phyloP scores from a whole-genome alignment of 2,797 vertebrate genomes.

The Myripristis murdjan region DNA sequence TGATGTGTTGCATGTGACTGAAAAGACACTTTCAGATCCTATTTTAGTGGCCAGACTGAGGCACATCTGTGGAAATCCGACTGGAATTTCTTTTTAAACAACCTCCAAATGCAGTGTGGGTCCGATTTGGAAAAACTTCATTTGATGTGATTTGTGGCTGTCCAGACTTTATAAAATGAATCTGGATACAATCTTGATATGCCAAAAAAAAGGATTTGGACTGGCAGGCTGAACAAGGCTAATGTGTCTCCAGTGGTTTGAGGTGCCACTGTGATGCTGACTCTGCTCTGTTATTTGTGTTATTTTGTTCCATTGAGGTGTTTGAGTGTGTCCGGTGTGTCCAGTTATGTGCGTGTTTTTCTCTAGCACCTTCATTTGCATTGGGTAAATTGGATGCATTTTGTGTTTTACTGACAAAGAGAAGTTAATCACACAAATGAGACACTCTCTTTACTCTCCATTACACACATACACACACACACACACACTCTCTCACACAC shows the following conservation, averaged over 20 bases:
- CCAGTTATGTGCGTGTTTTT: background rate
- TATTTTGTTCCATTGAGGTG: background rate
- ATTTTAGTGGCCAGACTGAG: too few relatives aligned
- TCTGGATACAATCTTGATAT: too few relatives aligned
- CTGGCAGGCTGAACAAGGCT: too few relatives aligned
- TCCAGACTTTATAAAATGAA: too few relatives aligned
- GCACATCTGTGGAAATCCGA: too few relatives aligned
- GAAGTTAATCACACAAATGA: slow-evolving; percentile 51
- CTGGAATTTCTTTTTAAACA: too few relatives aligned
- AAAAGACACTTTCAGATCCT: too few relatives aligned
- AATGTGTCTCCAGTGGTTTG: slow-evolving; percentile 10
- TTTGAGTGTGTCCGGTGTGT: background rate
- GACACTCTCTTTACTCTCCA: slow-evolving; percentile 28
- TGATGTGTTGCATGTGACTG: too few relatives aligned
- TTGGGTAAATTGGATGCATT: slow-evolving; percentile 45
- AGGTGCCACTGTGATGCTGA: slow-evolving; percentile 14
- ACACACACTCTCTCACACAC: slow-evolving; percentile 1
- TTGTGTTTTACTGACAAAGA: slow-evolving; percentile 22
- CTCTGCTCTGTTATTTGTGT: background rate
- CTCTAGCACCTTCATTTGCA: slow-evolving; percentile 40
- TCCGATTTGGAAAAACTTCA: too few relatives aligned
- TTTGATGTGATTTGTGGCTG: too few relatives aligned
- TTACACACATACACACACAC: slow-evolving; percentile 19
- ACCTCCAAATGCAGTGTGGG: too few relatives aligned
- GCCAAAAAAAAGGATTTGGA: too few relatives aligned